A percentile compares a stretch with the other conserved stretches of the same genome.
phyloP scores from a whole-genome alignment of 2,113 vertebrate species.

The Coreoperca whiteheadi region DNA sequence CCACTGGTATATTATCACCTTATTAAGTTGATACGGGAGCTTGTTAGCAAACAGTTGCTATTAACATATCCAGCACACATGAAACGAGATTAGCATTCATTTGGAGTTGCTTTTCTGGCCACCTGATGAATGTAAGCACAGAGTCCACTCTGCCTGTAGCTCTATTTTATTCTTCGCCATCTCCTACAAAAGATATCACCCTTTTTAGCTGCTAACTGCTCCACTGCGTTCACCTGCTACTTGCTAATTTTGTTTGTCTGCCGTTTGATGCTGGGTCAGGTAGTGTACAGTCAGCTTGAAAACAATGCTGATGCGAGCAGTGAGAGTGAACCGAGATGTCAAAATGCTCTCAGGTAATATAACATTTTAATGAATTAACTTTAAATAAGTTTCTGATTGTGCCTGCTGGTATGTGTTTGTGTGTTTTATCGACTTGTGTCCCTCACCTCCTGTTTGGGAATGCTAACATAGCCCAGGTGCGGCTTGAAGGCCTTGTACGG shows the following conservation, averaged over 20 bases:
- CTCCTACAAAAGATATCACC: neutral
- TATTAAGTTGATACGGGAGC: neutral
- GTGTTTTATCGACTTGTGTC: neutral
- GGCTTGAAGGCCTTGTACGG: slow-evolving; percentile 86
- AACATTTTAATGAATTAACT: neutral
- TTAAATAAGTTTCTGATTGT: neutral
- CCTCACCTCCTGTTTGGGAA: slow-evolving; percentile 94
- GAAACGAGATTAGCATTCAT: neutral
- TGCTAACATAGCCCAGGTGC: slow-evolving; percentile 92
- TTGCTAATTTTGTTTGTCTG: too few relatives aligned
- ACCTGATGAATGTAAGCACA: too few relatives aligned
- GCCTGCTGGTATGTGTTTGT: neutral
- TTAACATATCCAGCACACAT: neutral
- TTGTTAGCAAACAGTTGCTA: neutral
- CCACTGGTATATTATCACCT: neutral
- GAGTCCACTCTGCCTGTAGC: neutral
- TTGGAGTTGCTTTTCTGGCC: too few relatives aligned
- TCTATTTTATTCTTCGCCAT: neutral
- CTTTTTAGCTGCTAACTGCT: neutral
- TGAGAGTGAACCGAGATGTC: too few relatives aligned
- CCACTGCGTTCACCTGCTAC: neutral
- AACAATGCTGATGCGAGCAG: too few relatives aligned
- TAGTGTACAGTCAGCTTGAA: neutral
- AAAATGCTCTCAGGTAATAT: neutral
- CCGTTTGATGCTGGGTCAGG: neutral